A percentile compares a stretch with the other conserved stretches of the same genome.
These are phyloP conservation scores for Lasioglossum morio DNA, from an alignment of 2,888 invertebrate genomes.

Conservation along the genomic window DNA sequence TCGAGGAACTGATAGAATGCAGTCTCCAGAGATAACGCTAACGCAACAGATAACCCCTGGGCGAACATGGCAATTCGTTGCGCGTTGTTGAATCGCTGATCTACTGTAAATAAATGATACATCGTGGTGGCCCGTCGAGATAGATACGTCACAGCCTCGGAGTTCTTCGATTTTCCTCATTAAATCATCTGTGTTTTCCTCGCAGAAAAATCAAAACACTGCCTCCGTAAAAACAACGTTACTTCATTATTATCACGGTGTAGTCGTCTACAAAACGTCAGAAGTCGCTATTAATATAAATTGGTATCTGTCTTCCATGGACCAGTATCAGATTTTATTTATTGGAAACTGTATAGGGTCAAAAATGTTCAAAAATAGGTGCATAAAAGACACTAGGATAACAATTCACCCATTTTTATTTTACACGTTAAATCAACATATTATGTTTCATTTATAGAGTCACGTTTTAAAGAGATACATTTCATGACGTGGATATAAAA, in stretches of 20 bases:
- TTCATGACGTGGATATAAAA: no score
- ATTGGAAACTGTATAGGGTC: background rate
- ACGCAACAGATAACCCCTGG: constrained; percentile 65
- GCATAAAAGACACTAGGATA: background rate
- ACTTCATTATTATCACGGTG: background rate
- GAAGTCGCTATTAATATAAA: background rate
- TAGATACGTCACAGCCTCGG: background rate
- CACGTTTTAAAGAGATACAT: no score
- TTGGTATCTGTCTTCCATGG: background rate
- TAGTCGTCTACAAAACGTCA: background rate
- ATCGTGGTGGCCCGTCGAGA: background rate
- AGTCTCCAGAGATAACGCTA: constrained; percentile 53
- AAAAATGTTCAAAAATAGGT: no score
- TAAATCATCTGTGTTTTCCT: background rate
- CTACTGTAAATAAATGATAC: constrained; percentile 10
- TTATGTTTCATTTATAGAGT: no score
- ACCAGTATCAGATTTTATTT: background rate
- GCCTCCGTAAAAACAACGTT: background rate
- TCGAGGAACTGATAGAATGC: constrained; percentile 65
- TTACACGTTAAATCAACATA: no score
- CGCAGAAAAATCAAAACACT: background rate
- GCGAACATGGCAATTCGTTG: constrained; percentile 45
- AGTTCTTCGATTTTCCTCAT: background rate
- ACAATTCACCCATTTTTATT: no score
- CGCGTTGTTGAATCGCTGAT: constrained; percentile 41